phyloP scores from a whole-genome alignment of 2,888 invertebrate genomes.

The Hypena proboscidalis region DNA sequence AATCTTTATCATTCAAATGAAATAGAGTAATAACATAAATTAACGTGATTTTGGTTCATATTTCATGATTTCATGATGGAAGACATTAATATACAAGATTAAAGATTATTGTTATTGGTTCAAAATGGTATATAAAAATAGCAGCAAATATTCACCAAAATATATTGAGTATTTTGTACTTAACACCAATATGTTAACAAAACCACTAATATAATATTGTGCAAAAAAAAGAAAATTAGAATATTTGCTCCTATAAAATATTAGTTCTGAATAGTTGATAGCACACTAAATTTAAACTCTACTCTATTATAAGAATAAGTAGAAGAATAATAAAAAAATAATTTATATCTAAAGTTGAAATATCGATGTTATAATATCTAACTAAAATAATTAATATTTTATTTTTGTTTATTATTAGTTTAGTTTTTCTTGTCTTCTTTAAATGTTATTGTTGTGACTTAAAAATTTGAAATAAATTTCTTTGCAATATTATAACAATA shows the following conservation, averaged over 20 bases:
- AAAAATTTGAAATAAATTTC: too few relatives aligned
- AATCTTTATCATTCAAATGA: conserved; percentile 37
- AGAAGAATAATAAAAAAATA: not conserved
- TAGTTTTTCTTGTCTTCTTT: too few relatives aligned
- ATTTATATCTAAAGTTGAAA: too few relatives aligned
- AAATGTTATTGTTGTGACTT: too few relatives aligned
- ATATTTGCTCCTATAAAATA: conserved; percentile 7
- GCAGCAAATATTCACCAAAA: conserved; percentile 8
- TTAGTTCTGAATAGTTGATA: conserved; percentile 9
- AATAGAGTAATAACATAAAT: not conserved
- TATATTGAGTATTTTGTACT: not conserved
- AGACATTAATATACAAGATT: not conserved
- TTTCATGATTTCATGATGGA: too few relatives aligned
- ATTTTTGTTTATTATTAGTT: too few relatives aligned
- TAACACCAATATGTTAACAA: not conserved
- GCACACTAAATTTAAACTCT: conserved; percentile 1
- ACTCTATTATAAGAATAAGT: not conserved
- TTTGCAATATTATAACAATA: not conserved
- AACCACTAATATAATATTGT: not conserved
- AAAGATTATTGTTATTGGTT: conserved; percentile 44
- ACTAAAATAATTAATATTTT: too few relatives aligned
- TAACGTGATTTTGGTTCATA: too few relatives aligned
- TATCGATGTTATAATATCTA: too few relatives aligned
- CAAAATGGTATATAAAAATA: not conserved
- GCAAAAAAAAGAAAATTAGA: conserved; percentile 9